Conservation (phyloP, 2,113 vertebrate species). For the cattle (Bos taurus) region ARS-UCD2.0 NC_037349.1:23526001-23526500, state of each 20-base stretch:
- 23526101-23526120: neutral
- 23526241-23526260: neutral
- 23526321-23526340: neutral
- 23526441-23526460: neutral
- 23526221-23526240: neutral
- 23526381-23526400: neutral
- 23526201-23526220: neutral
- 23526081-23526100: constrained; percentile 50
- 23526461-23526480: neutral
- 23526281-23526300: neutral
- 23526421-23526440: neutral
- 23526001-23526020: neutral
- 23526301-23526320: neutral
- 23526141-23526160: neutral
- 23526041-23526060: constrained; percentile 31
- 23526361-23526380: neutral
- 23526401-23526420: neutral
- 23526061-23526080: constrained; percentile 49
- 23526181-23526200: neutral
- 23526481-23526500: neutral
- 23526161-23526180: neutral
- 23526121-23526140: neutral
- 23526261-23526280: neutral
- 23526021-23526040: neutral
- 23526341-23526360: neutral